A percentile compares a stretch with the other conserved stretches of the same genome.
Evolutionary conservation across 1,140 invertebrate species (phyloP).

Genomic region (Archivesica marissinica): DNA sequence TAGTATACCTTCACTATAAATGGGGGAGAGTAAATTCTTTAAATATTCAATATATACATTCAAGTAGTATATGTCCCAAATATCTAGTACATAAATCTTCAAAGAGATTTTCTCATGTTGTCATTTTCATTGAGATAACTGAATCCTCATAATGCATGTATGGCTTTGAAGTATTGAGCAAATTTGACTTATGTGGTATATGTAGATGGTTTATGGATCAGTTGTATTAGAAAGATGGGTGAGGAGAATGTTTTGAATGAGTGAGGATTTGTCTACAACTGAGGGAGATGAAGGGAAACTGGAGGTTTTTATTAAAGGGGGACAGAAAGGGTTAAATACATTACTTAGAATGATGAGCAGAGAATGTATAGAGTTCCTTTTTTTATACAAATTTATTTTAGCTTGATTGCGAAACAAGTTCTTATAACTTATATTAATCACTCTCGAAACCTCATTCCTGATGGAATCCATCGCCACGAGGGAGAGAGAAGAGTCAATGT

Average conservation of each 20-base stretch:
- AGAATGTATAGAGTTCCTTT: no score
- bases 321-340: background rate
- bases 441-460: no score
- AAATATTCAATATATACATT: background rate
- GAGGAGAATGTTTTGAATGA: background rate
- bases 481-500: no score
- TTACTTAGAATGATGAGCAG: background rate
- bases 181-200: background rate
- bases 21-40: constrained; percentile 2
- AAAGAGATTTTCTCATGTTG: constrained; percentile 16
- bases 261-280: background rate
- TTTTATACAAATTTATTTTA: no score
- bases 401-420: no score
- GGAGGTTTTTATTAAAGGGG: background rate
- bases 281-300: background rate
- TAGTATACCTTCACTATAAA: background rate
- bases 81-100: background rate
- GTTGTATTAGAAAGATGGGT: background rate
- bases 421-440: no score
- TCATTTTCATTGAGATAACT: background rate
- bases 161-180: constrained; percentile 3
- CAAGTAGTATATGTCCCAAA: background rate
- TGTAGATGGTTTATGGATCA: background rate
- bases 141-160: background rate
- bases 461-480: no score